These are phyloP conservation scores for Palythoa grandis DNA, from an alignment of 92 coral and sea anemone species.

Conservation along the genomic window DNA sequence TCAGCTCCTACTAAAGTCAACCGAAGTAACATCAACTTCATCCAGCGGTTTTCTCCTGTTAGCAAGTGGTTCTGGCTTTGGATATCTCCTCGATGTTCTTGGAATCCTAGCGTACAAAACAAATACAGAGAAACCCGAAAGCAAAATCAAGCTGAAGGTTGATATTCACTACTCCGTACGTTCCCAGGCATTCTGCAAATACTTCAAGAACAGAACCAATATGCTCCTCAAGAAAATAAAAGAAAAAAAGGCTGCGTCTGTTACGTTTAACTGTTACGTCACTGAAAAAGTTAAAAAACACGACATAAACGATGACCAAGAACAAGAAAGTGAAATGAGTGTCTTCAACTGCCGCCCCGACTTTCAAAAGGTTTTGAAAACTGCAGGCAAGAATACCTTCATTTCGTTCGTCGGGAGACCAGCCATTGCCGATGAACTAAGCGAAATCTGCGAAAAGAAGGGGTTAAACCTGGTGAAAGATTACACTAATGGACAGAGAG, in stretches of 20 bases:
- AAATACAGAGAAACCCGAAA: not conserved
- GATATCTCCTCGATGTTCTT: constrained; percentile 59
- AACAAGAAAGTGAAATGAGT: constrained; percentile 15
- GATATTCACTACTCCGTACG: constrained; percentile 65
- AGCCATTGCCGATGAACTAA: constrained; percentile 50
- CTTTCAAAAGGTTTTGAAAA: constrained; percentile 45
- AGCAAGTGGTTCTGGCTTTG: constrained; percentile 68
- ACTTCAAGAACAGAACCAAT: constrained; percentile 20
- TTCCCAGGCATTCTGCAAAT: constrained; percentile 47
- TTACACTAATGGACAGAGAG: constrained; percentile 56
- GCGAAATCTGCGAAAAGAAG: constrained; percentile 45
- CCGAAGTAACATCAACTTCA: constrained; percentile 6
- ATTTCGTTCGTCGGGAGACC: constrained; percentile 68
- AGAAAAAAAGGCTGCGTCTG: constrained; percentile 34
- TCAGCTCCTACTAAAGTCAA: constrained; percentile 4
- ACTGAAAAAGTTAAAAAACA: constrained; percentile 23
- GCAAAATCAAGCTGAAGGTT: not conserved
- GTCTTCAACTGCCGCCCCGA: constrained; percentile 51
- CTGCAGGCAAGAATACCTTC: constrained; percentile 41
- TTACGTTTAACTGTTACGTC: constrained; percentile 49
- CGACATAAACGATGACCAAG: not conserved
- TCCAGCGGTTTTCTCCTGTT: constrained; percentile 50
- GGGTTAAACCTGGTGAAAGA: constrained; percentile 46
- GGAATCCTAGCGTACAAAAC: constrained; percentile 53
- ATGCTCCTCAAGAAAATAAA: constrained; percentile 37